A percentile compares a stretch with the other conserved stretches of the same genome.
These are phyloP conservation scores for Trachelus iudaicus DNA, from an alignment of 2,888 invertebrate genomes.

Conservation along the genomic window DNA sequence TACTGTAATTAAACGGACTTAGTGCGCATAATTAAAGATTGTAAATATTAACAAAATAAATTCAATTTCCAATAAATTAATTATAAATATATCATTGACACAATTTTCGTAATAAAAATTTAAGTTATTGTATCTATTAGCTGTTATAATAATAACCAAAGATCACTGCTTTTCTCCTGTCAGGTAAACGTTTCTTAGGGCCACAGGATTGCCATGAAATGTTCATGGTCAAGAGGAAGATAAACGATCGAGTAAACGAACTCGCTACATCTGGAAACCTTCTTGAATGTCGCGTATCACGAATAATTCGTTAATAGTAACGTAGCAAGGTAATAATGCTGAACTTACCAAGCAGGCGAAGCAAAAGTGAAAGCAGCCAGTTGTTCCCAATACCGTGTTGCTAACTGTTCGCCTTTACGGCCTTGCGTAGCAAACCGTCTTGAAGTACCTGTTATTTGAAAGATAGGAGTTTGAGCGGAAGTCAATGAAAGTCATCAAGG, in stretches of 20 bases:
- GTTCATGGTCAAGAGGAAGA: neutral
- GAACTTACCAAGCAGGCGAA: conserved; percentile 12
- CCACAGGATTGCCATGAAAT: neutral
- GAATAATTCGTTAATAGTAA: neutral
- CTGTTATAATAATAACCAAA: neutral
- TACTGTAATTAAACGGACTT: neutral
- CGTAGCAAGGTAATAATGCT: neutral
- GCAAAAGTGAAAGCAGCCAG: conserved; percentile 43
- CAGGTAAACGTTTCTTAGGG: neutral
- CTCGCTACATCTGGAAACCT: neutral
- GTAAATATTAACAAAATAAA: neutral
- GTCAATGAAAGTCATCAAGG: conserved; percentile 26
- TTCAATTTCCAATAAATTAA: neutral
- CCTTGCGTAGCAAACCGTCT: conserved; percentile 25
- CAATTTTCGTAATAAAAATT: neutral
- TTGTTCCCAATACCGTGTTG: conserved; percentile 14
- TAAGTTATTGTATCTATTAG: neutral
- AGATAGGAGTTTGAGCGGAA: conserved; percentile 31
- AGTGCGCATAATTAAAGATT: neutral
- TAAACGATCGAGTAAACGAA: neutral
- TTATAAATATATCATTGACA: neutral
- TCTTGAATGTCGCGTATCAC: neutral
- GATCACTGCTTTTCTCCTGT: neutral
- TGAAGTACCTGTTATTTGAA: neutral
- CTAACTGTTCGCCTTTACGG: conserved; percentile 22